Base-by-base conservation (phyloP, 2,797 vertebrate species). In the Hypotaenidia philippensis region DNA sequence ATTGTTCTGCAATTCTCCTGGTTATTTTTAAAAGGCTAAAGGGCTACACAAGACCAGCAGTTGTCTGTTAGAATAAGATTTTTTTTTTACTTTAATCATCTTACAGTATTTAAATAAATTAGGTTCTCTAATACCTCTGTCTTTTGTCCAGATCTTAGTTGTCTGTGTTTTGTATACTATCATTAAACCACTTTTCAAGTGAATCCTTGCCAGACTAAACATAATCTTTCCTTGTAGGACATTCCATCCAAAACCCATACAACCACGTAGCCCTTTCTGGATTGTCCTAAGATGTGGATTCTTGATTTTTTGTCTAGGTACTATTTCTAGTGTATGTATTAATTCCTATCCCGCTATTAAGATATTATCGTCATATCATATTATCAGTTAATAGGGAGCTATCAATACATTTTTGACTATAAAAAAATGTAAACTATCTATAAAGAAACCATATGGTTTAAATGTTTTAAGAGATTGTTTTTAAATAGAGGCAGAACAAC, bases 1-100 rank as follows among this genome's bases (percentile, higher is more conserved):
- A 97, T 97, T 97, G 96, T 97, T 97, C 97, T 94, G 82, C 83
- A 81, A 87, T 97, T 97, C 94, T 96, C 86, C 66, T 91, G 90
- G 93, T 96, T 97, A 96, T 96, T 97, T 97, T 97, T 95, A 91
- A 97, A 97, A 94, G 87, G 77, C 63, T 91, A 89, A 94, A 97
- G 68, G 88, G 88, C 89, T 96, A 66, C 50, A 66, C 34, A 94
- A 87, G 94, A 95, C 91, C 95, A 96, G 91, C 88, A 94, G 92
- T 96, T 97, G 92, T 96, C 95, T 95, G 85, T 92, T 94, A 97
- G 70, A 94, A 69, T 85, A 90, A 97, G 90, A 94, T 92, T 22
- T 47, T 88, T 95, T 96, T 96, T 96, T 94, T 65, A 90, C 92
- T 96, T 97, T 97, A 96, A 97, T 97, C 93, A 95, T 96, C 88